Evolutionary conservation across 2,888 invertebrate genomes (phyloP).

Genomic region (Lysandra coridon): DNA sequence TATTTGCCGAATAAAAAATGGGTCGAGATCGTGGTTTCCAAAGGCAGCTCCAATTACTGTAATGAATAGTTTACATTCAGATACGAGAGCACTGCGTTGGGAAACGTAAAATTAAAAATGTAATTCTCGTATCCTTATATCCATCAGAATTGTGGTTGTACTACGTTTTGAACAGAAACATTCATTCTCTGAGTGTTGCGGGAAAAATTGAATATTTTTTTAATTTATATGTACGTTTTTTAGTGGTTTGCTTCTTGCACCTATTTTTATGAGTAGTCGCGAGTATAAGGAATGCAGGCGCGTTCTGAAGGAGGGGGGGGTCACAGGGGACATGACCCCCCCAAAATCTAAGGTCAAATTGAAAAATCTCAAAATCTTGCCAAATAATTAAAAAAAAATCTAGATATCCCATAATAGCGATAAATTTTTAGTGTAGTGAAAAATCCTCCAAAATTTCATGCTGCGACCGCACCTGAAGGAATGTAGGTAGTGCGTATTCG

Average conservation of each 20-base stretch:
- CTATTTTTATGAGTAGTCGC: background rate
- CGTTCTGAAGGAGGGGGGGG: no score
- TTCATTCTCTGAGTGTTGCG: background rate
- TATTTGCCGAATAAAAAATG: constrained; percentile 11
- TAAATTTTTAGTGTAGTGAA: no score
- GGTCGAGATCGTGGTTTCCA: constrained; percentile 26
- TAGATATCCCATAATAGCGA: no score
- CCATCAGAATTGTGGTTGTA: background rate
- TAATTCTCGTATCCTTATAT: constrained; percentile 1
- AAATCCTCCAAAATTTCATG: no score
- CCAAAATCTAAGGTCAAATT: no score
- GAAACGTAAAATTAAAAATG: constrained; percentile 24
- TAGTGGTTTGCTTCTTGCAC: background rate
- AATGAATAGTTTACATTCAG: constrained; percentile 30
- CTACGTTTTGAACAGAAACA: background rate
- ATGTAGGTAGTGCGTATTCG: no score
- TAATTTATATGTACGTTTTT: background rate
- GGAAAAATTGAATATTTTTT: background rate
- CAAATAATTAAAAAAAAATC: no score
- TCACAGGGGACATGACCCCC: no score
- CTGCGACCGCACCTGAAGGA: no score
- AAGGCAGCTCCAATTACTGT: constrained; percentile 30
- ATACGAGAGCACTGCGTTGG: background rate
- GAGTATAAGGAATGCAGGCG: no score
- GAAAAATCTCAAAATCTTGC: no score